Conservation (phyloP, 2,113 vertebrate species). For the Gavia stellata region DNA sequence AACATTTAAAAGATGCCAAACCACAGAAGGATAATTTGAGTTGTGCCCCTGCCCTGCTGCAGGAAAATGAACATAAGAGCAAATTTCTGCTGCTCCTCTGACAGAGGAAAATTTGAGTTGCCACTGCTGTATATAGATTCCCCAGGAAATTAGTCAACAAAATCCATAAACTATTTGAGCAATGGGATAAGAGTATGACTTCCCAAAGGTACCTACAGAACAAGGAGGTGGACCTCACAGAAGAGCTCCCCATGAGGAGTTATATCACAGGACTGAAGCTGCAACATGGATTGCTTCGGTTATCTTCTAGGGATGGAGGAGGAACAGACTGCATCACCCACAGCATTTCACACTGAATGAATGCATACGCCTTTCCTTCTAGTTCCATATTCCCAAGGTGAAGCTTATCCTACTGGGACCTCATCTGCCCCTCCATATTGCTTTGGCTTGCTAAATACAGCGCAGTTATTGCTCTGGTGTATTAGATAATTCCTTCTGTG, state of each 20-base stretch:
- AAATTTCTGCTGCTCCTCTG: background rate
- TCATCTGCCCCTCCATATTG: background rate
- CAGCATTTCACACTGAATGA: background rate
- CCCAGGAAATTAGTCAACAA: background rate
- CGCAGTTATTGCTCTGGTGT: background rate
- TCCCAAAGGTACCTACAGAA: background rate
- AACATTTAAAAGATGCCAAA: background rate
- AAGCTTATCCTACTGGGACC: background rate
- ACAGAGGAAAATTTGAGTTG: background rate
- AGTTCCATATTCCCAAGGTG: background rate
- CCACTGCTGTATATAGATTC: background rate
- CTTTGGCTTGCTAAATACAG: background rate
- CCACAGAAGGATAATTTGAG: constrained; percentile 6
- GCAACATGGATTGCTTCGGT: background rate
- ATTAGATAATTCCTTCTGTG: background rate
- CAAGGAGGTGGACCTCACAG: background rate
- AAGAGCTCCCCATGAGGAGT: background rate
- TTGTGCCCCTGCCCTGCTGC: background rate
- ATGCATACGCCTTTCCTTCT: background rate
- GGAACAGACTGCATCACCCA: constrained; percentile 6
- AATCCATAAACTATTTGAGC: background rate
- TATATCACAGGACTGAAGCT: background rate
- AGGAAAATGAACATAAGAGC: background rate
- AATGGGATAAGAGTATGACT: background rate
- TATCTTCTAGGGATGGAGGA: background rate